Conservation (phyloP, 2,797 vertebrate species). For the Gobio occitaniae region DNA sequence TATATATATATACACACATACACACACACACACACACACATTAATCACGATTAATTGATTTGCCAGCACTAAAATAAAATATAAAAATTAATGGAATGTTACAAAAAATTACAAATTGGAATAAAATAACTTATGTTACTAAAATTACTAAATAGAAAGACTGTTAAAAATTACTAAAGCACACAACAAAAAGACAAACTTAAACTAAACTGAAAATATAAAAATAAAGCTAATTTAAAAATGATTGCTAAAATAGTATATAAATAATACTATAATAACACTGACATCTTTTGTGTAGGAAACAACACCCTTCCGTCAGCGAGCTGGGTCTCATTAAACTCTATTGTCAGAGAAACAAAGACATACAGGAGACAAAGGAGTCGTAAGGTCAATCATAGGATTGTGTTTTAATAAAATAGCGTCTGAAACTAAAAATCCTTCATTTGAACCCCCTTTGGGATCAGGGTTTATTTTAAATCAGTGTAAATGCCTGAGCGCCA, state of each 20-base stretch:
- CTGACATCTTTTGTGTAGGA: too few species aligned
- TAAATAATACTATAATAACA: not conserved
- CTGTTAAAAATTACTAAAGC: not conserved
- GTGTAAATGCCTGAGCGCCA: not conserved
- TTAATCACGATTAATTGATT: too few species aligned
- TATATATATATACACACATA: too few species aligned
- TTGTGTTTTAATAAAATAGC: not conserved
- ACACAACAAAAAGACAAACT: not conserved
- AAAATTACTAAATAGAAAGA: not conserved
- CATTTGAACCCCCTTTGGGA: not conserved
- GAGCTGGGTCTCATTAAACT: not conserved
- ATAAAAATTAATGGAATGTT: not conserved
- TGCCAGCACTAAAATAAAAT: not conserved
- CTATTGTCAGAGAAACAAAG: constrained; percentile 30
- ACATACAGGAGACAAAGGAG: not conserved
- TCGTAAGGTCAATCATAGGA: not conserved
- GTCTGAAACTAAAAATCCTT: not conserved
- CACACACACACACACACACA: too few species aligned
- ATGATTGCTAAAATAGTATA: not conserved
- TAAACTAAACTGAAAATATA: not conserved
- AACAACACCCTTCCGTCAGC: constrained; percentile 24
- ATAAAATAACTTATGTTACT: not conserved
- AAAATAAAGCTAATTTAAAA: not conserved
- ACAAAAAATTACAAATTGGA: not conserved
- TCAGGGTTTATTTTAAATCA: not conserved